Conservation (phyloP, 2,113 vertebrate genomes). For the Zonotrichia leucophrys region DNA sequence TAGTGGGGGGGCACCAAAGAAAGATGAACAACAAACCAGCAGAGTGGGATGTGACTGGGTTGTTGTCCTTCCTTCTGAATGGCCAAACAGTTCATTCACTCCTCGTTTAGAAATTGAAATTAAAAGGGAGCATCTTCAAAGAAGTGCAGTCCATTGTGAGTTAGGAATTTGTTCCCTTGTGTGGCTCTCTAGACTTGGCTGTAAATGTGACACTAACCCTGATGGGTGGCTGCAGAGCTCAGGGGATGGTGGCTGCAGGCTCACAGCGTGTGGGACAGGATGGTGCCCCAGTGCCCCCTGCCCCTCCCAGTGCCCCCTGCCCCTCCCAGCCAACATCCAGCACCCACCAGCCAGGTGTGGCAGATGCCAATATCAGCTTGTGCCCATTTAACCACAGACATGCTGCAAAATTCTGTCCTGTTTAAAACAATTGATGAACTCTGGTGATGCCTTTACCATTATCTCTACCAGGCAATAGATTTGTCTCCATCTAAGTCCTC, state of each 20-base stretch:
- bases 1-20: background rate
- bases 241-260: background rate
- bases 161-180: background rate
- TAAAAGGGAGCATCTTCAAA: background rate
- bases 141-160: background rate
- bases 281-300: background rate
- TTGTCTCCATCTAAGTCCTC: background rate
- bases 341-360: background rate
- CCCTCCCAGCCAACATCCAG: background rate
- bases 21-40: background rate
- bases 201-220: background rate
- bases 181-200: background rate
- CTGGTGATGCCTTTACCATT: background rate
- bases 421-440: background rate
- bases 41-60: background rate
- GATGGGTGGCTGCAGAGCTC: background rate
- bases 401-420: accelerated
- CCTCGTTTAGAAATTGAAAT: background rate
- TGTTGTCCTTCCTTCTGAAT: background rate
- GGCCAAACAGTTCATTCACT: background rate
- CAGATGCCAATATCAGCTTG: background rate
- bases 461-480: background rate
- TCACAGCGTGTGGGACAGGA: background rate
- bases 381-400: background rate
- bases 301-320: background rate